Evolutionary conservation across 2,888 invertebrate species (phyloP), one percentile per base, ranked within the genome.

Genomic region (Steinernema hermaphroditum): DNA sequence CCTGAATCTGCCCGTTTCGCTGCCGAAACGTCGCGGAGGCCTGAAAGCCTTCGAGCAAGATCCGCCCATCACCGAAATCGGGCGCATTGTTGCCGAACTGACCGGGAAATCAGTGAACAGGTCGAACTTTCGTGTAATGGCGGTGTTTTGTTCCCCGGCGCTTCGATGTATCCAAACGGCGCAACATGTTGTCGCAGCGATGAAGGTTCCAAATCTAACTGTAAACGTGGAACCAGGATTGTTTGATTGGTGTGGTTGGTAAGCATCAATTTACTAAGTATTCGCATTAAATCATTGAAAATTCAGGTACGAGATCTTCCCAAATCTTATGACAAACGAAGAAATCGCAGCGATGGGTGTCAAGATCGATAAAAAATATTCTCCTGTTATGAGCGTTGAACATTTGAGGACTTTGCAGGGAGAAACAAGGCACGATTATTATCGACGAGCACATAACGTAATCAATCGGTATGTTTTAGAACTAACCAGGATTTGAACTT

Each of bases 101-200:
- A n/a, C 32, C 16, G 75, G 37, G 9, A 70, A 70, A 44, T 50
- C 75, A 1, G 32, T 75, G 24, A 24, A 19, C 2, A 34, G 24
- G n/a, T 29, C 49, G 12, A 24, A 54, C 19, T 12, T 22, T 22
- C 62, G 32, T 1, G 19, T 74, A 0, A 41, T 46, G 16, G 41
- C 68, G 16, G 70, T 75, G 24, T 76, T 72, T 71, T 75, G 49
- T 27, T 74, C 75, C 0, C 75, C 75, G 6, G 75, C 75, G 0
- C 41, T 75, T n/a, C 68, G 75, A 16, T 75, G 75, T 49, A 19
- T 75, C 29, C 57, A 75, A 37, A 75, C 75, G 29, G 75, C 75
- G 16, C 68, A 74, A 32, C 37, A 68, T 14, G 12, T 75, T 16
- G 57, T 69, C 6, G 19, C 32, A 12, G 70, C 37, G 12, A 9